Percentiles rank a stretch among this genome's conserved stretches.
phyloP scores from a whole-genome alignment of 2,113 vertebrate genomes.

The Melanotaenia duboulayi region DNA sequence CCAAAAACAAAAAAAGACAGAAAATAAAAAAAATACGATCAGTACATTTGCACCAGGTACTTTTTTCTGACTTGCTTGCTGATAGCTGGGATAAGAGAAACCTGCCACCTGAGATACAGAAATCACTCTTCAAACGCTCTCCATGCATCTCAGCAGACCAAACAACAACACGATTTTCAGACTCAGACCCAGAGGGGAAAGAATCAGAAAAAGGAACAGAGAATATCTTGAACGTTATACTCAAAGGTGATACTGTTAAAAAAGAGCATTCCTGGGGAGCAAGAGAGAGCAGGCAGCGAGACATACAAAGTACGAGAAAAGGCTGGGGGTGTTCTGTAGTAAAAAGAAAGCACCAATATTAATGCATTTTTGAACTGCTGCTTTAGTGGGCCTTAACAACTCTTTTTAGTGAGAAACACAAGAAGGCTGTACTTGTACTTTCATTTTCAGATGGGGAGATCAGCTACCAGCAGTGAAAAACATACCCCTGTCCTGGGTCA shows the following conservation, averaged over 20 bases:
- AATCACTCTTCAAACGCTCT: slow-evolving; percentile 39
- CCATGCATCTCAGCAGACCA: slow-evolving; percentile 35
- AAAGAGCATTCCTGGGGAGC: background rate
- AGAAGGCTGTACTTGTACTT: slow-evolving; percentile 30
- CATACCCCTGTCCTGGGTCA: slow-evolving; percentile 95
- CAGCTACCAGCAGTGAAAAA: slow-evolving; percentile 3
- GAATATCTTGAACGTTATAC: slow-evolving; percentile 9
- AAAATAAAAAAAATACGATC: too few species aligned
- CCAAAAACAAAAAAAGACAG: too few species aligned
- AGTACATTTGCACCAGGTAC: too few species aligned
- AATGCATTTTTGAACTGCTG: slow-evolving; percentile 52
- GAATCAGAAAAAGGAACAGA: slow-evolving; percentile 27
- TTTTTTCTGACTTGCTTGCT: background rate
- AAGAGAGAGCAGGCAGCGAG: slow-evolving; percentile 6
- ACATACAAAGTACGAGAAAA: slow-evolving; percentile 7
- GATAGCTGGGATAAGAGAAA: slow-evolving; percentile 12
- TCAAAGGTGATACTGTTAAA: slow-evolving; percentile 23
- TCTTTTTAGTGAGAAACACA: slow-evolving; percentile 54
- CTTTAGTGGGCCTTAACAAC: slow-evolving; percentile 54
- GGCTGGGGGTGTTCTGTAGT: slow-evolving; percentile 19
- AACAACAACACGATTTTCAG: slow-evolving; percentile 37
- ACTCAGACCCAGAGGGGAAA: slow-evolving; percentile 22
- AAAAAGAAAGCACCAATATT: slow-evolving; percentile 36
- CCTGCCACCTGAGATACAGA: slow-evolving; percentile 25
- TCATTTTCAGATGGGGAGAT: slow-evolving; percentile 15